Evolutionary conservation across 2,888 invertebrate species (phyloP), one percentile per base, ranked within the genome.

Genomic region (Biston stratarius): DNA sequence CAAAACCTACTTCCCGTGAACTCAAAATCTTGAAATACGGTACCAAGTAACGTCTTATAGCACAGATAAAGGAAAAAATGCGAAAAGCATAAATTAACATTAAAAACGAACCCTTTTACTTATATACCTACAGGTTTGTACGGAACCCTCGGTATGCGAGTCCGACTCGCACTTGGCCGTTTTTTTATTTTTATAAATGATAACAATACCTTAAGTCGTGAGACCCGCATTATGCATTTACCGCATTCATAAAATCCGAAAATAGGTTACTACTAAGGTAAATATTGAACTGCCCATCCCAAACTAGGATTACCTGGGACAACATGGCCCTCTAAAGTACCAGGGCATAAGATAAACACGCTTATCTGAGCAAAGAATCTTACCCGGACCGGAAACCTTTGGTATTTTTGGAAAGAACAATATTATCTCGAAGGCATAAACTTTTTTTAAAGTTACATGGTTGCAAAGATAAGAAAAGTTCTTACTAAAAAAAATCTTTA

Each of bases 241-340:
- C 38, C 38, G 38, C 38, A 64, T 58, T n/a, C 11, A 14, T 38
- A 49, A 58, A 47, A 58, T 57, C 49, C 14, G 36, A 45, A 66
- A 58, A 52, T 40, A 61, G 44, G 49, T 38, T 44, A 36, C 40
- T 38, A 36, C 44, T 8, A 58, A 62, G 15, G 57, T 48, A 61
- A 67, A 67, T 63, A 67, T 67, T 60, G 49, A 49, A 55, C 47
- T 55, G 44, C 5, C 70, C 56, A 65, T 62, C 75, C 74, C 64
- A 73, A 77, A 77, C 74, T 74, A 69, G 75, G 80, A 81, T 80
- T 78, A 80, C 76, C 73, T 74, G 74, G 48, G 62, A 69, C 74
- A 69, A 74, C 72, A 67, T 66, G 69, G 68, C 52, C 56, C 59
- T 64, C 64, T 73, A 67, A 67, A 76, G 79, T 73, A 76, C 61